Evolutionary conservation across 1,140 invertebrate species (phyloP).

Genomic region (Planococcus citri): DNA sequence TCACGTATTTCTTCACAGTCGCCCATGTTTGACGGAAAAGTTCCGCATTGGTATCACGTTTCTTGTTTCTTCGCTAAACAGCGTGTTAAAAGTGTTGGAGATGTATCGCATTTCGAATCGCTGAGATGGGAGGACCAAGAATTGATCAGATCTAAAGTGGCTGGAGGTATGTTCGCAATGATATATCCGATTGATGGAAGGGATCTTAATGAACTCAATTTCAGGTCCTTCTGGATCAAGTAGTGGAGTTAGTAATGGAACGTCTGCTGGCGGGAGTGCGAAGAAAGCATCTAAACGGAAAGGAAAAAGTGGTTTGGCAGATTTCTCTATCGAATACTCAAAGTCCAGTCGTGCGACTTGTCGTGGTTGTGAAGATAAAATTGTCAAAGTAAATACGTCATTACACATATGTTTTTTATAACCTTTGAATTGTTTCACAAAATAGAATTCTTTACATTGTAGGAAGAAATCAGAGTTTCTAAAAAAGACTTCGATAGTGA

Average conservation of each 20-base stretch:
- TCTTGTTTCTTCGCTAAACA: conserved; percentile 80
- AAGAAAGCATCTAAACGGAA: conserved; percentile 26
- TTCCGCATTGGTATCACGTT: conserved; percentile 79
- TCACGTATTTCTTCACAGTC: conserved; percentile 68
- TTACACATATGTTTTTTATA: neutral
- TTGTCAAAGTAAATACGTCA: conserved; percentile 51
- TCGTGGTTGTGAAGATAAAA: conserved; percentile 72
- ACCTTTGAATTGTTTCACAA: conserved; percentile 18
- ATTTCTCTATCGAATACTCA: conserved; percentile 76
- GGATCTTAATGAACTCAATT: neutral
- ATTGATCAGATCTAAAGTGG: conserved; percentile 58
- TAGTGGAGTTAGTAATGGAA: conserved; percentile 22
- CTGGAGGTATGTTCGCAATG: conserved; percentile 33
- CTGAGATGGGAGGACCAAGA: conserved; percentile 79
- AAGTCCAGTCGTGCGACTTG: conserved; percentile 74
- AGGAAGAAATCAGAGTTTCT: conserved; percentile 66
- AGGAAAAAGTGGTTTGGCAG: conserved; percentile 36
- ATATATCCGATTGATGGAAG: no score
- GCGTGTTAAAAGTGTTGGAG: conserved; percentile 52
- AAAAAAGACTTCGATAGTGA: conserved; percentile 80
- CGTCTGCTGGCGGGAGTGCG: neutral
- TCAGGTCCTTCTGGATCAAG: neutral
- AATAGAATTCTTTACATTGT: conserved; percentile 26
- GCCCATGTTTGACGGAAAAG: conserved; percentile 78
- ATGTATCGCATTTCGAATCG: conserved; percentile 74